These are phyloP conservation scores for Lithobates pipiens DNA, from an alignment of 2,797 vertebrate genomes.

Conservation along the genomic window DNA sequence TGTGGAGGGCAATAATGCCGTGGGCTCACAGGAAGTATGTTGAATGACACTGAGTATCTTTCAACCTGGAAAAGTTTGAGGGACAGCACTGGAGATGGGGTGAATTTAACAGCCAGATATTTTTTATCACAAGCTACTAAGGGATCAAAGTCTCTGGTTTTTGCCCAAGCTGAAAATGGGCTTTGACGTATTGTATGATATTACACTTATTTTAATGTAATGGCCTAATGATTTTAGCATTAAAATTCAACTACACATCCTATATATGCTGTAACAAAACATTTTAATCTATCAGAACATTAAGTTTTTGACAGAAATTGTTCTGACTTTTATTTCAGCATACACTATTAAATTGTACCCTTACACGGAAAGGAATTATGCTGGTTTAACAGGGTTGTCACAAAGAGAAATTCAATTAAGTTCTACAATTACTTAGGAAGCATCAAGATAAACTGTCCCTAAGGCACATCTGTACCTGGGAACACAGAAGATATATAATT, in stretches of 20 bases:
- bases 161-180: too few species aligned
- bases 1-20: too few species aligned
- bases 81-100: too few species aligned
- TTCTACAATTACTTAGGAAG: slow-evolving; percentile 90
- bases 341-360: slow-evolving; percentile 81
- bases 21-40: too few species aligned
- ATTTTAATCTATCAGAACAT: slow-evolving; percentile 76
- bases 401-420: slow-evolving; percentile 93
- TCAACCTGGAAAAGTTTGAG: too few species aligned
- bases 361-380: slow-evolving; percentile 85
- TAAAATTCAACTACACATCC: background rate
- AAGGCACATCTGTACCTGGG: slow-evolving; percentile 88
- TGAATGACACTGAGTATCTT: too few species aligned
- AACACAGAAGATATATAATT: slow-evolving; percentile 87
- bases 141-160: too few species aligned
- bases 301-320: slow-evolving; percentile 74
- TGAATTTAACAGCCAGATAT: too few species aligned
- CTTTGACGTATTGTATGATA: background rate
- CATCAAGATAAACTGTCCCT: slow-evolving; percentile 90
- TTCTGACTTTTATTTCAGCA: slow-evolving; percentile 89
- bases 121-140: too few species aligned
- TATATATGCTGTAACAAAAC: slow-evolving; percentile 8
- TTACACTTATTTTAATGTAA: background rate
- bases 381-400: slow-evolving; percentile 78
- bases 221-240: background rate